Base-by-base conservation (phyloP, 1,140 invertebrate genomes). In the Ceratina australensis region DNA sequence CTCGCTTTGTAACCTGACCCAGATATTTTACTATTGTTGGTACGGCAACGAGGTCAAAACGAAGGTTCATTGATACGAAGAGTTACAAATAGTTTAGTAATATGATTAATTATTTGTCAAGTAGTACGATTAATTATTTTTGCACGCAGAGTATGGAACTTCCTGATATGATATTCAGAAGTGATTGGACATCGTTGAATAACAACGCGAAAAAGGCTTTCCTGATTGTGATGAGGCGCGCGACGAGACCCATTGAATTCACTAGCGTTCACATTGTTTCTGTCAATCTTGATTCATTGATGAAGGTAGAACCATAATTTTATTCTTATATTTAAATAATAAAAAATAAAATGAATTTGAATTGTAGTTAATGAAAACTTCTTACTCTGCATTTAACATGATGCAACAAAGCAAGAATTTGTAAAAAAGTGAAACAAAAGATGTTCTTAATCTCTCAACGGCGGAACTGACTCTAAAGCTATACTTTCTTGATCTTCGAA, bases 21-120 rank as follows among this genome's bases (percentile, higher is more conserved):
- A 94, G 66, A 87, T 94, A 28, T 91, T 92, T 56, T 83, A 93
- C 0, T 94, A 93, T 60, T 94, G 93, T 79, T 94, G 93, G 93
- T 93, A 92, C 82, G 93, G 93, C 22, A 93, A 93, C 81, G 93
- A 94, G 85, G 90, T 94, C 0, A 93, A 73, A 8, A n/a, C 71
- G 7, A 83, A 83, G 72, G 81, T 82, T 47, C 33, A 54, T 68
- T 3, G 2, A 24, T 22, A 42, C 1, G 16, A 47, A 28, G 28
- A 13, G 10, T 42, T 47, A 0, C 1, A 22, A 20, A 8, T 22
- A 22, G 15, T n/a, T n/a, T n/a, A 20, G 5, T n/a, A 42, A 1
- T 12, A 0, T 16, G n/a, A n/a, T n/a, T n/a, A n/a, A n/a, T n/a
- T n/a, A n/a, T 64, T 47, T 22, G 0, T 5, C 42, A 1, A 20